Conservation (phyloP, 2,888 invertebrate species). For the Trypoxylon attenuatum region DNA sequence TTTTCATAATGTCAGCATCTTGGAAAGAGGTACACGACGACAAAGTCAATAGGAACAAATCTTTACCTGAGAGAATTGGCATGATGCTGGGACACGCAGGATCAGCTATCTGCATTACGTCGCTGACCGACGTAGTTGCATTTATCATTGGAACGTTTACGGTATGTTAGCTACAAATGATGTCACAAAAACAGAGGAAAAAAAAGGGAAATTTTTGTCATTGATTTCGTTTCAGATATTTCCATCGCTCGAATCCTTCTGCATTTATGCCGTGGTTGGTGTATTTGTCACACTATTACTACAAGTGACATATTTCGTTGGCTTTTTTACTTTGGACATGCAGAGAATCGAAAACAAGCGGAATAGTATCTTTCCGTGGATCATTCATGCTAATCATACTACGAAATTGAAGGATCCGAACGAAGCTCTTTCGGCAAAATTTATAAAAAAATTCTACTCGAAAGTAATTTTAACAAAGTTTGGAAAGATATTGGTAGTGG, state of each 20-base stretch:
- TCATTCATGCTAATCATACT: constrained; percentile 78
- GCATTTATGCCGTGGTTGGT: constrained; percentile 86
- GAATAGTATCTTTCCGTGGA: constrained; percentile 82
- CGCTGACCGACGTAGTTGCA: constrained; percentile 87
- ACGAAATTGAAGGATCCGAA: constrained; percentile 77
- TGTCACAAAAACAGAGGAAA: not conserved
- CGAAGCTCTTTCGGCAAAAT: constrained; percentile 76
- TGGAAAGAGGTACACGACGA: constrained; percentile 81
- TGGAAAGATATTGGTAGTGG: constrained; percentile 80
- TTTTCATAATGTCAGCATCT: constrained; percentile 89
- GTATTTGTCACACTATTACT: constrained; percentile 85
- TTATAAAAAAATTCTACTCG: constrained; percentile 79
- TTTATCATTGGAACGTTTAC: constrained; percentile 87
- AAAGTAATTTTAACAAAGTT: constrained; percentile 80
- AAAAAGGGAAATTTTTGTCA: no score
- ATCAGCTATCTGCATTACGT: constrained; percentile 88
- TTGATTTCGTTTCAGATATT: constrained; percentile 83
- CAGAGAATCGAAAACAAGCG: constrained; percentile 79
- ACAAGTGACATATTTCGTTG: constrained; percentile 88
- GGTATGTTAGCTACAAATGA: constrained; percentile 70
- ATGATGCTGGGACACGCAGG: constrained; percentile 86
- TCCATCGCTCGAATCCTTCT: constrained; percentile 88
- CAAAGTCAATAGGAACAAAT: constrained; percentile 76
- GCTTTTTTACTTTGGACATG: constrained; percentile 84
- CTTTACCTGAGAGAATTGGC: constrained; percentile 81